Conservation (phyloP, 2,113 vertebrate genomes). For the Mus spicilegus region DNA sequence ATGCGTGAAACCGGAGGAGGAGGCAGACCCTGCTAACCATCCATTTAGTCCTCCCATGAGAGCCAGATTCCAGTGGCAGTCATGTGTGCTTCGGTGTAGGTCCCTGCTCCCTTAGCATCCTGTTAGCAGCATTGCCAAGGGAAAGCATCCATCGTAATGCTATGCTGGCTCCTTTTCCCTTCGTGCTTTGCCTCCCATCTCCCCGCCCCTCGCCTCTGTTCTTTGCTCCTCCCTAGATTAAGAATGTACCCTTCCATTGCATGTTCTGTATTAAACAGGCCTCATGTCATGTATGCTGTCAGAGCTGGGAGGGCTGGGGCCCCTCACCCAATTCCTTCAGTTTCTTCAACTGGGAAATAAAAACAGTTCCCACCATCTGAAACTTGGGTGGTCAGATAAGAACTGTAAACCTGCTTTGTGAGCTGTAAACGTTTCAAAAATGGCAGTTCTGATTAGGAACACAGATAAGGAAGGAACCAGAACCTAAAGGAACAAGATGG, state of each 20-base stretch:
- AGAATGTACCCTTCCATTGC: background rate
- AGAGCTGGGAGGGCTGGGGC: background rate
- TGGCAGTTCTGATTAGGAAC: background rate
- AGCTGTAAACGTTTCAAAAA: background rate
- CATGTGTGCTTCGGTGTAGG: background rate
- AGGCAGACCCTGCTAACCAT: background rate
- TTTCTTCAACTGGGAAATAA: background rate
- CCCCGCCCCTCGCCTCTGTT: background rate
- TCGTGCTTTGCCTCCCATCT: background rate
- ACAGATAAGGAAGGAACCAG: background rate
- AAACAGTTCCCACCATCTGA: background rate
- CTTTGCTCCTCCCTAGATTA: background rate
- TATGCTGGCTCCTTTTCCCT: background rate
- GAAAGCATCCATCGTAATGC: rapidly evolving
- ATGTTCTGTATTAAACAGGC: background rate
- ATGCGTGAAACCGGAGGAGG: background rate
- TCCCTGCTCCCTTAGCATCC: background rate
- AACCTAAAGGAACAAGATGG: background rate
- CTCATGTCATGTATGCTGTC: background rate
- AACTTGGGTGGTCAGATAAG: background rate
- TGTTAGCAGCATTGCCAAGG: slow-evolving; percentile 2
- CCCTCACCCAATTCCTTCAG: background rate
- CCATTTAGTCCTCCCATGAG: background rate
- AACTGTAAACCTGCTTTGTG: background rate
- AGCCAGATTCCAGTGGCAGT: background rate